Evolutionary conservation across 1,140 invertebrate genomes (phyloP), one percentile per base, ranked within the genome.

Genomic region (honey bee (Apis mellifera)): DNA sequence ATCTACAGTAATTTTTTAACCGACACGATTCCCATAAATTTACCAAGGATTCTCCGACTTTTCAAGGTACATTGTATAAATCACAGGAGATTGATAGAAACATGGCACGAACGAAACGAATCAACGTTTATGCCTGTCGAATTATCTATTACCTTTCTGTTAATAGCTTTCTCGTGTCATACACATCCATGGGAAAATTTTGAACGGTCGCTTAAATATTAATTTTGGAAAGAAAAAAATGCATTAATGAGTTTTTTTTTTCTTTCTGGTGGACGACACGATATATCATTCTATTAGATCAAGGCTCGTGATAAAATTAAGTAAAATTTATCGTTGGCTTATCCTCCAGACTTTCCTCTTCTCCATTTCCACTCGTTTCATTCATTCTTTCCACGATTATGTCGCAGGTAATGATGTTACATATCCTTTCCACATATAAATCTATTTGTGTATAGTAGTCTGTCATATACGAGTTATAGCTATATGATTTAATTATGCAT

Each of bases 81-180:
- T 79, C 26, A 79, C 13, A 21, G 5, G 5, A 48, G 17, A 2
- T 1, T 9, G 8, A 48, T 9, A 19, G 5, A 1, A 9, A 48
- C n/a, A 77, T n/a, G 0, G 60, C 8, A 26, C 4, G 21, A 59
- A 60, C 12, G 15, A 60, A 15, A 52, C 42, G 4, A 21, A 42
- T 42, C 7, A 42, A 60, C 48, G 21, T 23, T 19, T 50, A 69
- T 11, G 66, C 19, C 42, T 48, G 3, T 15, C 32, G 19, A 82
- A 62, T 74, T 26, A 78, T 78, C 70, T 75, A 69, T 86, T 55
- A 15, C 55, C 9, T 19, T 55, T 8, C 52, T 64, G 23, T 85
- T 87, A 89, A 89, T 89, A 80, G 83, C 78, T 32, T 87, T 87
- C 19, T 66, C 75, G 69, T 87, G 87, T 42, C 32, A 42, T 89